Evolutionary conservation across 2,888 invertebrate species (phyloP), one percentile per base, ranked within the genome.

Genomic region (Schizotus pectinicornis): DNA sequence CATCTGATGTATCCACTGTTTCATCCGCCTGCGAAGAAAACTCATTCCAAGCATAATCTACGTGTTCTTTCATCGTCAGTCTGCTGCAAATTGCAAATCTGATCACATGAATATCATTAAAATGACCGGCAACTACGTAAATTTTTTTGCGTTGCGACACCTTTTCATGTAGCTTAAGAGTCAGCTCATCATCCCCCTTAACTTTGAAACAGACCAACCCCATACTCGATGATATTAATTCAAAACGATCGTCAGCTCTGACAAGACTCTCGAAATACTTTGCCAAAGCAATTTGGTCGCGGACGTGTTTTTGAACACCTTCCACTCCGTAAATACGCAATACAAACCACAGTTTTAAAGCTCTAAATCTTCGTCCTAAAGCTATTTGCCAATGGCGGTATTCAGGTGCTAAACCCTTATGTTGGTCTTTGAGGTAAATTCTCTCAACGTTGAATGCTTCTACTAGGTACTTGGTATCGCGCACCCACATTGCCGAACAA

Each of bases 361-460:
- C 88, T 42, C 96, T 86, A 77, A 97, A 96, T 65, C 95, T 83
- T 41, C 97, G 84, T 0, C 97, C 96, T 14, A 97, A 81, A 2
- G 94, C 87, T 73, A 94, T 91, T 78, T 94, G 93, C 94, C 93
- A 94, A 72, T 95, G 91, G 82, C 94, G 81, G 61, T 86, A 86
- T 63, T 84, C 85, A 12, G 86, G 86, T 6, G 85, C 83, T 34
- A 84, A 76, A 1, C 85, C 85, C 63, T 86, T 82, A 54, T 87
- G 86, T 68, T 89, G 86, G 73, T 94, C 91, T 64, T 89, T 86
- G 52, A 99, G 82, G 74, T 99, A 99, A 53, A 96, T 88, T 62
- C 98, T 88, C 72, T 98, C 95, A 0, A 99, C 95, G 64, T 91
- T 93, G 75, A 98, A 92, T 0, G 96, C 92, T 62, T 93, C 89